Evolutionary conservation across 1,140 invertebrate species (phyloP).

Genomic region (Schmidtea mediterranea): DNA sequence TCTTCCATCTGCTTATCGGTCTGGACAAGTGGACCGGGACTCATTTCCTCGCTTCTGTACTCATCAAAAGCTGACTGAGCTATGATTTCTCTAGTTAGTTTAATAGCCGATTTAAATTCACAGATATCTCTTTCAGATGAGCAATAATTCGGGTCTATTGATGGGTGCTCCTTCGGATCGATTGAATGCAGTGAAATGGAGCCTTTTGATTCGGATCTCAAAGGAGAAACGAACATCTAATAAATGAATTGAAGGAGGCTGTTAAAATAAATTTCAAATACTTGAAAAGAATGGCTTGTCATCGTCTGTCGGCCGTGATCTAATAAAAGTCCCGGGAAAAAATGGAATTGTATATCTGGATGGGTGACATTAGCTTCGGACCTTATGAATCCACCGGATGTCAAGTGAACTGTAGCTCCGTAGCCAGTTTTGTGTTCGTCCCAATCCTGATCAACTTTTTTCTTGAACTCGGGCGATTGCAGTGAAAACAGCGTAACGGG

Average conservation of each 20-base stretch:
- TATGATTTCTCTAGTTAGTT: conserved; percentile 25
- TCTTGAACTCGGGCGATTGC: conserved; percentile 30
- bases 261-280: background rate
- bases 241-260: background rate
- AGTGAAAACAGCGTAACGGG: conserved; percentile 30
- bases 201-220: conserved; percentile 20
- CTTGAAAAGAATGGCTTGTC: conserved; percentile 19
- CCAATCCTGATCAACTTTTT: conserved; percentile 31
- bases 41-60: conserved; percentile 17
- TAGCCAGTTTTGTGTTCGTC: conserved; percentile 23
- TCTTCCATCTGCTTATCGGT: background rate
- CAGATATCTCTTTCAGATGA: conserved; percentile 15
- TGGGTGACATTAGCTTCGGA: conserved; percentile 16
- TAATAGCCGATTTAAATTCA: conserved; percentile 10
- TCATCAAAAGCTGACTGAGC: conserved; percentile 28
- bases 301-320: conserved; percentile 28
- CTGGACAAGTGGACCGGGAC: background rate
- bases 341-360: conserved; percentile 32
- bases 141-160: conserved; percentile 44
- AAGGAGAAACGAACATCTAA: conserved; percentile 22
- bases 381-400: conserved; percentile 29
- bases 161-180: conserved; percentile 50
- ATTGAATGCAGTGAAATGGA: conserved; percentile 21
- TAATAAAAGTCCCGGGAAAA: conserved; percentile 27
- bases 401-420: conserved; percentile 27